Conservation (phyloP, 2,113 vertebrate species). For the Zosterops pallidus region DNA sequence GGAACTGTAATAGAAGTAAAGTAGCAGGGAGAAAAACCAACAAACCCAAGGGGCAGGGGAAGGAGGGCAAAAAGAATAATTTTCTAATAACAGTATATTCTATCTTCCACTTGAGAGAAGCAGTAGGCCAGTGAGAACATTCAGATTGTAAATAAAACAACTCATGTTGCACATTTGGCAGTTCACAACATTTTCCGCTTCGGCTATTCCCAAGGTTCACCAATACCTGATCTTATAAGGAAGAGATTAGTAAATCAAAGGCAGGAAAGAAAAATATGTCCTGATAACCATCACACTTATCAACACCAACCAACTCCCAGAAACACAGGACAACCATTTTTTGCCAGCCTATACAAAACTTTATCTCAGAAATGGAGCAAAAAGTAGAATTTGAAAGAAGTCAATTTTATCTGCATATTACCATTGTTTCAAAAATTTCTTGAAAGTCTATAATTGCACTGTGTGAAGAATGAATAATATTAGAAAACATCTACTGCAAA, state of each 20-base stretch:
- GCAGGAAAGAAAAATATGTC: background rate
- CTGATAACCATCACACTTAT: background rate
- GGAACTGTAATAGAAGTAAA: background rate
- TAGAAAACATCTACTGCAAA: background rate
- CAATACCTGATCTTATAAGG: background rate
- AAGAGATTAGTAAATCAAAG: background rate
- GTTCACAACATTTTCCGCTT: background rate
- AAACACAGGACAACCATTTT: background rate
- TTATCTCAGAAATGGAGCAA: background rate
- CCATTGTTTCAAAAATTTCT: background rate
- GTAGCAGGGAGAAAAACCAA: background rate
- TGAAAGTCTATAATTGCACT: background rate
- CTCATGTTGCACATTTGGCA: background rate
- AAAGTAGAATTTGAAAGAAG: background rate
- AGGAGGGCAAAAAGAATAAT: accelerated
- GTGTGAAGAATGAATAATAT: background rate
- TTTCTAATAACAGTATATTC: background rate
- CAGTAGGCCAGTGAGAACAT: background rate
- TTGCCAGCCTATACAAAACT: background rate
- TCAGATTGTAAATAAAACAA: background rate
- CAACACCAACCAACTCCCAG: background rate
- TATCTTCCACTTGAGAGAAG: background rate
- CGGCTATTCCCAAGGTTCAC: background rate
- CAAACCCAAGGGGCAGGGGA: accelerated
- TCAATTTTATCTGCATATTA: background rate